These are phyloP conservation scores for Lepus timidus DNA, from an alignment of 2,113 vertebrate species.

Conservation along the genomic window DNA sequence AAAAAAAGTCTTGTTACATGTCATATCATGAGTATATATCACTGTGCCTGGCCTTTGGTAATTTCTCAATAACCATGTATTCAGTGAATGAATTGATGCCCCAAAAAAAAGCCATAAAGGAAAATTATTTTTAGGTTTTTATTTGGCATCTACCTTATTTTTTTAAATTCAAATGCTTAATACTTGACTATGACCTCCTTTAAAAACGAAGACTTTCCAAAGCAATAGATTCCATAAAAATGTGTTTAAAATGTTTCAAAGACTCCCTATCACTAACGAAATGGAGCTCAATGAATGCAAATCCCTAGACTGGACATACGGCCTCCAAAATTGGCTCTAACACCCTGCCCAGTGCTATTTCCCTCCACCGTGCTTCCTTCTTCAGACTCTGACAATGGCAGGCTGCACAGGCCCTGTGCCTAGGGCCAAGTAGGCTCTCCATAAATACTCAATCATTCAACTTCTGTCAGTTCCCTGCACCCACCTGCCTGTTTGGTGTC, in stretches of 20 bases:
- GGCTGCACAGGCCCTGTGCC: background rate
- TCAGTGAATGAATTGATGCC: background rate
- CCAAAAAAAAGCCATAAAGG: conserved; percentile 6
- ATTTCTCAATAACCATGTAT: conserved; percentile 21
- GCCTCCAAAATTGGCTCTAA: background rate
- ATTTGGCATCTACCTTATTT: conserved; percentile 1
- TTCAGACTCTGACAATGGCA: background rate
- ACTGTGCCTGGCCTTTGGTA: background rate
- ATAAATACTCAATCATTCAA: background rate
- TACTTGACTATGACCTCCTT: background rate
- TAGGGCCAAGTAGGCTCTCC: background rate
- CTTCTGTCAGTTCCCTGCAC: background rate
- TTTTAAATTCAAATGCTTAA: background rate
- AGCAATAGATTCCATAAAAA: conserved; percentile 7
- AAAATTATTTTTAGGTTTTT: conserved; percentile 38
- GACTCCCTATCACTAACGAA: background rate
- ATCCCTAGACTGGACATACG: background rate
- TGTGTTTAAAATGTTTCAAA: background rate
- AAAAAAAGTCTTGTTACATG: background rate
- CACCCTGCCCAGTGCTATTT: background rate
- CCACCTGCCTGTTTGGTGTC: background rate
- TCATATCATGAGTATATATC: rapidly evolving
- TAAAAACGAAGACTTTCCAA: conserved; percentile 21
- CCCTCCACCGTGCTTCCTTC: background rate
- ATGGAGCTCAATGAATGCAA: background rate